A percentile compares a stretch with the other conserved stretches of the same genome.
Evolutionary conservation across 2,888 invertebrate genomes (phyloP).

Genomic region (Limenitis camilla): DNA sequence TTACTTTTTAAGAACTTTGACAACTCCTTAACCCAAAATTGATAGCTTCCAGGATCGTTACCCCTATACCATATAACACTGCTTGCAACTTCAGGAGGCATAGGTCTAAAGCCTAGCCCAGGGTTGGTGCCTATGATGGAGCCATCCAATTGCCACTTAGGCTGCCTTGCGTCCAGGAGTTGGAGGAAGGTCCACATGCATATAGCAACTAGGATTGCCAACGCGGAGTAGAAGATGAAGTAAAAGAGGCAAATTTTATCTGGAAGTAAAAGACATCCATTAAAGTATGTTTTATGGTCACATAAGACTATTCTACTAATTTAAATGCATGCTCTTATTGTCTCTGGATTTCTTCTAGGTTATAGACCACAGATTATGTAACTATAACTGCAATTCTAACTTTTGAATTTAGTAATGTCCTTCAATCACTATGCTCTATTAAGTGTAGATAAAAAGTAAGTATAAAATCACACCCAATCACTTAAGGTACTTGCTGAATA

Average conservation of each 20-base stretch:
- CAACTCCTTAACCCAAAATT: constrained; percentile 85
- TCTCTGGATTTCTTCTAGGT: too few relatives aligned
- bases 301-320: too few relatives aligned
- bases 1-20: constrained; percentile 86
- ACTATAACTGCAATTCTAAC: too few relatives aligned
- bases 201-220: constrained; percentile 93
- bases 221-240: constrained; percentile 91
- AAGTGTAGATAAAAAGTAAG: too few relatives aligned
- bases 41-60: constrained; percentile 82
- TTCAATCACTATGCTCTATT: too few relatives aligned
- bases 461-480: too few relatives aligned
- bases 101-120: constrained; percentile 95
- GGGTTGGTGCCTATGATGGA: constrained; percentile 97
- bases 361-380: too few relatives aligned
- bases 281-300: too few relatives aligned
- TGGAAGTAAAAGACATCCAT: constrained; percentile 56
- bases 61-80: constrained; percentile 96
- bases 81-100: constrained; percentile 91
- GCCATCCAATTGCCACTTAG: constrained; percentile 89
- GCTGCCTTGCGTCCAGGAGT: constrained; percentile 90
- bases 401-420: too few relatives aligned
- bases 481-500: too few relatives aligned
- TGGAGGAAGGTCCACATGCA: constrained; percentile 96
- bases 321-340: too few relatives aligned
- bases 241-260: constrained; percentile 97